These are phyloP conservation scores for Passer domesticus DNA, from an alignment of 2,113 vertebrate species.

Conservation along the genomic window DNA sequence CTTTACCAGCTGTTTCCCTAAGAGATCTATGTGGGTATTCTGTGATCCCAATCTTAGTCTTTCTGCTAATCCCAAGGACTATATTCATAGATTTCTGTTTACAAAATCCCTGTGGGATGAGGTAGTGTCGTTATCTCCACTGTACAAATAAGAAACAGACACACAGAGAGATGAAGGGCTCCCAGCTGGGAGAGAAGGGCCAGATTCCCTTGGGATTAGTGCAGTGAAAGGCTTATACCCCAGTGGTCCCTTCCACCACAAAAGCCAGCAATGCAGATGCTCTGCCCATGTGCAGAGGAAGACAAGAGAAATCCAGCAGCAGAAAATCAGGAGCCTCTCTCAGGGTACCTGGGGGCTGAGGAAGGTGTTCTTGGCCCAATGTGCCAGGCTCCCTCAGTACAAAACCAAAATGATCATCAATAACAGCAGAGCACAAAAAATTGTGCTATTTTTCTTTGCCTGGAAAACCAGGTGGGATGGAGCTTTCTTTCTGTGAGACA, in stretches of 20 bases:
- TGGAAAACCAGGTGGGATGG: background rate
- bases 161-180: background rate
- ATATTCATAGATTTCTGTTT: constrained; percentile 4
- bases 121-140: background rate
- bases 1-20: constrained; percentile 22
- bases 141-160: constrained; percentile 3
- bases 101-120: background rate
- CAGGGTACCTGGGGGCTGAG: background rate
- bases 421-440: background rate
- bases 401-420: background rate
- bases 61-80: constrained; percentile 15
- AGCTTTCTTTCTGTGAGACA: background rate
- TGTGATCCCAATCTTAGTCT: background rate
- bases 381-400: background rate
- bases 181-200: background rate
- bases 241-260: background rate
- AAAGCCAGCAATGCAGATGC: background rate
- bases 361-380: background rate
- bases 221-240: background rate
- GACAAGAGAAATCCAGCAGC: background rate
- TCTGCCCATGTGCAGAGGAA: background rate
- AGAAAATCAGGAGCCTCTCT: background rate
- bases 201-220: background rate
- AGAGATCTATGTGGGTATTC: background rate
- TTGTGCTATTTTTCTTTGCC: background rate